These are phyloP conservation scores for Pycnonotus jocosus DNA, from an alignment of 2,113 vertebrate species.

Conservation along the genomic window DNA sequence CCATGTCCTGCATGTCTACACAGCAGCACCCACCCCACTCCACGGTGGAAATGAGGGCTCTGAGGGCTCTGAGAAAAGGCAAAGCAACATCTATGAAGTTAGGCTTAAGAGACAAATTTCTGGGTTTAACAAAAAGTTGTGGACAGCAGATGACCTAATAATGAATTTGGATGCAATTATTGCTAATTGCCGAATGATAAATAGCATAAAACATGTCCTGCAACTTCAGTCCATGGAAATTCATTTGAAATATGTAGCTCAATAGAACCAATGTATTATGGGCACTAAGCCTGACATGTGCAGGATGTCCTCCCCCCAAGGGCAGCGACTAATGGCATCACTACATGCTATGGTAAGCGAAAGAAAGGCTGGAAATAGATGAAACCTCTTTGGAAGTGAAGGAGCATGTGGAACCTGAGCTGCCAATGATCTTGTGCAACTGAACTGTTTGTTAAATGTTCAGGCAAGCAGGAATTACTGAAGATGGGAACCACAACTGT, in stretches of 20 bases:
- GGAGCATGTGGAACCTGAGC: background rate
- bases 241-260: conserved; percentile 28
- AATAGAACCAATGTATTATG: background rate
- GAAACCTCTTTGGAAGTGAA: background rate
- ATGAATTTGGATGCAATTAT: conserved; percentile 28
- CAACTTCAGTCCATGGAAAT: conserved; percentile 2
- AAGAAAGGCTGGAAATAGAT: background rate
- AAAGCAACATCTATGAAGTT: background rate
- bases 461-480: background rate
- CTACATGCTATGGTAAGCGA: background rate
- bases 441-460: background rate
- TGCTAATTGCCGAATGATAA: conserved; percentile 49
- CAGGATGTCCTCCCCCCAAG: conserved; percentile 24
- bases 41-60: background rate
- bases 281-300: background rate
- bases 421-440: background rate
- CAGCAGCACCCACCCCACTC: background rate
- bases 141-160: background rate
- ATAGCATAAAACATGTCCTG: conserved; percentile 26
- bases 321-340: background rate
- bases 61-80: background rate
- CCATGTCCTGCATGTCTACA: background rate
- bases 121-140: background rate
- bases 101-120: background rate
- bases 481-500: background rate